Evolutionary conservation across 2,113 vertebrate species (phyloP).

Genomic region (Cebus imitator): DNA sequence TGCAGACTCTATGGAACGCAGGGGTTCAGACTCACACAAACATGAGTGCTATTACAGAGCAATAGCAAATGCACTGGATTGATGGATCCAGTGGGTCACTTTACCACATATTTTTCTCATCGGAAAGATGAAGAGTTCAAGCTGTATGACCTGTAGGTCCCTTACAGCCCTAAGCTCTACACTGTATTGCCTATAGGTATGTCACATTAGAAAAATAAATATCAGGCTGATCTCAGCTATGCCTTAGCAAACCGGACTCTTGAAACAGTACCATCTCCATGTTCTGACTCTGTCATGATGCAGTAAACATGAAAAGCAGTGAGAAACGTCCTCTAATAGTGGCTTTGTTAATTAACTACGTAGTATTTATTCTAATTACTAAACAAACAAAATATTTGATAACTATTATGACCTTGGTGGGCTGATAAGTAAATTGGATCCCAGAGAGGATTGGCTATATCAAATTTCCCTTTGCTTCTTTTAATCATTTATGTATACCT

Average conservation of each 20-base stretch:
- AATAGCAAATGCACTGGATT: neutral
- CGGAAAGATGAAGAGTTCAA: neutral
- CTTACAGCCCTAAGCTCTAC: neutral
- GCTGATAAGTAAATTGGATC: neutral
- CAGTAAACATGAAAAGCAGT: neutral
- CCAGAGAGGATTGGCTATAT: neutral
- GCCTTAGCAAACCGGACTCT: neutral
- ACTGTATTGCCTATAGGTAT: no score
- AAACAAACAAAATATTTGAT: neutral
- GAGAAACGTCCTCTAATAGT: neutral
- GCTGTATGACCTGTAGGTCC: fast-evolving
- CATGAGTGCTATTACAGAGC: neutral
- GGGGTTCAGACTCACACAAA: neutral
- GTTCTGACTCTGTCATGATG: neutral
- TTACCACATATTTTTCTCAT: neutral
- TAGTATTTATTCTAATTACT: neutral
- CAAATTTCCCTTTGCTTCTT: neutral
- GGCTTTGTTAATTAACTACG: neutral
- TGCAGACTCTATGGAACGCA: neutral
- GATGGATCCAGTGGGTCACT: neutral
- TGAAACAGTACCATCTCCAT: neutral
- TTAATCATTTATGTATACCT: neutral
- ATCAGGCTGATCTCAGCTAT: neutral
- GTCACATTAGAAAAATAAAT: neutral
- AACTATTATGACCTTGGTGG: neutral